Conservation (phyloP, 2,113 vertebrate species). For the Ranitomeya imitator region DNA sequence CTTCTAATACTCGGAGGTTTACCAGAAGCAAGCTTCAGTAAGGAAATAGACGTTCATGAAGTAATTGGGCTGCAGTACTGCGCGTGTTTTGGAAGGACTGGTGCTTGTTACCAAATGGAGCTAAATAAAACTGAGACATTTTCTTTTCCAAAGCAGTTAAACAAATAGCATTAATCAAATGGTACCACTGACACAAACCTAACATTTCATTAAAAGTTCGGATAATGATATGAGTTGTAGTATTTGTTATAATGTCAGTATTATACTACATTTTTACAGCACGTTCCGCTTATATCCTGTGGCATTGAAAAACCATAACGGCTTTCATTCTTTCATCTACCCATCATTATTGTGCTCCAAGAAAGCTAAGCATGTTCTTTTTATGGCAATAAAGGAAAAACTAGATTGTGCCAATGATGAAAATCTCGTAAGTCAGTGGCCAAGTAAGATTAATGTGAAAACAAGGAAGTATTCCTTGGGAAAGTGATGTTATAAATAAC, state of each 20-base stretch:
- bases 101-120: constrained; percentile 13
- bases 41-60: neutral
- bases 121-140: neutral
- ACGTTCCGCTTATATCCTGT: neutral
- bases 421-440: constrained; percentile 39
- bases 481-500: constrained; percentile 47
- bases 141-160: constrained; percentile 5
- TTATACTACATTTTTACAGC: constrained; percentile 1
- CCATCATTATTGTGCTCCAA: constrained; percentile 8
- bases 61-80: neutral
- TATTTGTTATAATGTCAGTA: neutral
- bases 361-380: constrained; percentile 20
- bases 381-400: constrained; percentile 55
- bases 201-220: neutral
- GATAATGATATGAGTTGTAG: neutral
- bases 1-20: neutral
- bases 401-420: constrained; percentile 54
- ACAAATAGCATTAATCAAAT: constrained; percentile 2
- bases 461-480: constrained; percentile 47
- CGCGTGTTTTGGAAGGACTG: constrained; percentile 25
- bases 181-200: neutral
- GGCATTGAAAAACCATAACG: constrained; percentile 10
- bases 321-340: constrained; percentile 17
- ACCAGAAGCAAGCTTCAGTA: neutral
- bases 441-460: constrained; percentile 57